These are phyloP conservation scores for Cololabis saira DNA, from an alignment of 2,113 vertebrate species.

Conservation along the genomic window DNA sequence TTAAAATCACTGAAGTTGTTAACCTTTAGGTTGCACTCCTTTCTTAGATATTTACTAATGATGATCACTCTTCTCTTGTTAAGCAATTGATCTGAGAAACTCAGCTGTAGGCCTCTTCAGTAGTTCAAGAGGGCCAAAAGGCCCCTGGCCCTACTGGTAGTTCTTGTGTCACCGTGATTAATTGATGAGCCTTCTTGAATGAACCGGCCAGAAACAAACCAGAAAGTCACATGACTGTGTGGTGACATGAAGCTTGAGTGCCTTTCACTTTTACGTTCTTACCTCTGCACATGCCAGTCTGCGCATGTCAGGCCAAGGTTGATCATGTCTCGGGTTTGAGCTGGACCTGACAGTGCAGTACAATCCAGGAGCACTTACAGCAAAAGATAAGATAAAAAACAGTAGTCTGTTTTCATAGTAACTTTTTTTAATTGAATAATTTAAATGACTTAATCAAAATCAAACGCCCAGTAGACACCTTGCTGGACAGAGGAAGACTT, in stretches of 20 bases:
- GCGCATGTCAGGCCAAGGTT: slow-evolving; percentile 28
- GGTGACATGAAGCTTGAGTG: slow-evolving; percentile 43
- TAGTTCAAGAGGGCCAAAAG: slow-evolving; percentile 45
- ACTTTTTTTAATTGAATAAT: slow-evolving; percentile 80
- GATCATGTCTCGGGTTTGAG: slow-evolving; percentile 2
- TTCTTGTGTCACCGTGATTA: slow-evolving; percentile 64
- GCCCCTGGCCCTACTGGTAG: slow-evolving; percentile 38
- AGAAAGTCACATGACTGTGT: slow-evolving; percentile 56
- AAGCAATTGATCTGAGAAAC: slow-evolving; percentile 38
- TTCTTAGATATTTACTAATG: neutral
- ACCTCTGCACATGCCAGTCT: slow-evolving; percentile 5
- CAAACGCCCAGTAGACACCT: slow-evolving; percentile 77
- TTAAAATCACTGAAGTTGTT: too few species aligned
- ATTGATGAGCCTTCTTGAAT: slow-evolving; percentile 70
- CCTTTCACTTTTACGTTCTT: slow-evolving; percentile 31
- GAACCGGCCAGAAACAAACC: slow-evolving; percentile 45
- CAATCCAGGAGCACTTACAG: neutral
- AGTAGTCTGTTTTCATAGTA: slow-evolving; percentile 51
- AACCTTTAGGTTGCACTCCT: neutral
- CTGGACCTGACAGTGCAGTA: neutral
- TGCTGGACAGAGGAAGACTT: slow-evolving; percentile 84
- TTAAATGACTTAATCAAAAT: slow-evolving; percentile 82
- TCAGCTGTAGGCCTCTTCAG: slow-evolving; percentile 23
- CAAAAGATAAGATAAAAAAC: slow-evolving; percentile 40
- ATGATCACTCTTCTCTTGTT: slow-evolving; percentile 17